phyloP scores from a whole-genome alignment of 2,888 invertebrate species.

The Graphium colonna region DNA sequence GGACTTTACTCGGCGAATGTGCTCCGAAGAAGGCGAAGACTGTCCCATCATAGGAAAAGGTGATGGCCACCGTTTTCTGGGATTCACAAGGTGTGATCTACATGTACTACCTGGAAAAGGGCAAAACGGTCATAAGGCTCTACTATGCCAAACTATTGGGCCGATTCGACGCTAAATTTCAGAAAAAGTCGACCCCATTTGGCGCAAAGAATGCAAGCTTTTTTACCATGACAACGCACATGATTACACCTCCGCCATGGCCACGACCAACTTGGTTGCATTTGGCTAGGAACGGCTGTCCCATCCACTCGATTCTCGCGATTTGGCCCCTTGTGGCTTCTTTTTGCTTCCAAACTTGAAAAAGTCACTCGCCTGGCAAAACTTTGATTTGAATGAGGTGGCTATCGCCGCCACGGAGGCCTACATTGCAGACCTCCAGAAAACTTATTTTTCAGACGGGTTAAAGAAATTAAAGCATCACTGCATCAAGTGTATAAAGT shows the following conservation, averaged over 20 bases:
- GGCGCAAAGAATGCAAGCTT: constrained; percentile 33
- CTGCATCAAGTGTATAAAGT: constrained; percentile 28
- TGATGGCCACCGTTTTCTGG: neutral
- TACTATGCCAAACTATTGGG: no score
- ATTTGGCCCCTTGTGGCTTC: constrained; percentile 29
- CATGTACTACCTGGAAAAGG: constrained; percentile 30
- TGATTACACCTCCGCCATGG: constrained; percentile 25
- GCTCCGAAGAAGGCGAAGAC: constrained; percentile 32
- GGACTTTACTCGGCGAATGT: no score
- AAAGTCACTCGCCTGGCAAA: constrained; percentile 14
- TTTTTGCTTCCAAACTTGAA: constrained; percentile 24
- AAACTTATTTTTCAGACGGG: constrained; percentile 31
- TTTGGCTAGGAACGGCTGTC: constrained; percentile 28
- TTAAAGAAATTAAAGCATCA: constrained; percentile 29
- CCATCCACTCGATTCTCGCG: constrained; percentile 28
- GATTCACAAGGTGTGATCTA: constrained; percentile 24
- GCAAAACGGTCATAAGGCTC: constrained; percentile 31
- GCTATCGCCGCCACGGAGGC: constrained; percentile 26
- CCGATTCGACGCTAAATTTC: no score
- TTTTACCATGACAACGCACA: constrained; percentile 21
- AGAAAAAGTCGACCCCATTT: constrained; percentile 27
- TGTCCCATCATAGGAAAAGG: constrained; percentile 26
- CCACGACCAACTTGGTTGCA: constrained; percentile 28
- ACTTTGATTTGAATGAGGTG: constrained; percentile 16
- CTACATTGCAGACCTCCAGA: constrained; percentile 26